phyloP scores from a whole-genome alignment of 2,797 vertebrate genomes.

The Salmo trutta region DNA sequence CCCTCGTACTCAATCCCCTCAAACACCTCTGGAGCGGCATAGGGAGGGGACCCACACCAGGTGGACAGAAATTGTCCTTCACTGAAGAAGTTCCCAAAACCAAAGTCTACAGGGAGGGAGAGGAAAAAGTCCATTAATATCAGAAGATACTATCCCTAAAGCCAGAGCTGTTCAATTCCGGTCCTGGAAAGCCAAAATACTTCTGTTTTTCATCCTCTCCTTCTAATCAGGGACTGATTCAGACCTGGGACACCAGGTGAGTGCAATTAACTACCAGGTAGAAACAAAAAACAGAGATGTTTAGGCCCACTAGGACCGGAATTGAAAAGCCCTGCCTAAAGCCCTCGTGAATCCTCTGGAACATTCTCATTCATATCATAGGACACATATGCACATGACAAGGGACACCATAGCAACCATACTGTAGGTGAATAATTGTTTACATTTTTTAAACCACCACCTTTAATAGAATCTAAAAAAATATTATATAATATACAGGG shows the following conservation, averaged over 20 bases:
- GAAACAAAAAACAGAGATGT: no score
- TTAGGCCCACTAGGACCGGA: no score
- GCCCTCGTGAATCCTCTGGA: not conserved
- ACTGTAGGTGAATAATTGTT: not conserved
- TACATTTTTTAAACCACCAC: no score
- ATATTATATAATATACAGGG: no score
- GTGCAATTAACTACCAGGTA: no score
- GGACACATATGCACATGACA: not conserved
- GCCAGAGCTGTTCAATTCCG: no score
- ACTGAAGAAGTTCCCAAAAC: conserved; percentile 87
- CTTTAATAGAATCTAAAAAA: no score
- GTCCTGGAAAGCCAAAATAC: no score
- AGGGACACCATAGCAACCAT: not conserved
- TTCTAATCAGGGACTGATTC: no score
- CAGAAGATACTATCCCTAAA: not conserved
- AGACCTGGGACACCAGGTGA: no score
- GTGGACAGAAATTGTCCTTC: conserved; percentile 81
- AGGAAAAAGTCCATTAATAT: not conserved
- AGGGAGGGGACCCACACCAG: conserved; percentile 87
- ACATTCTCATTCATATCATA: not conserved
- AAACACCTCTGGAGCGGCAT: conserved; percentile 86
- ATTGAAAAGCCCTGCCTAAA: no score
- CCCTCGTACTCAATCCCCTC: conserved; percentile 87
- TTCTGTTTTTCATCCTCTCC: no score
- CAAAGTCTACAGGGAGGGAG: conserved; percentile 77